Evolutionary conservation across 1,140 invertebrate genomes (phyloP).

Genomic region (Oncopeltus fasciatus): DNA sequence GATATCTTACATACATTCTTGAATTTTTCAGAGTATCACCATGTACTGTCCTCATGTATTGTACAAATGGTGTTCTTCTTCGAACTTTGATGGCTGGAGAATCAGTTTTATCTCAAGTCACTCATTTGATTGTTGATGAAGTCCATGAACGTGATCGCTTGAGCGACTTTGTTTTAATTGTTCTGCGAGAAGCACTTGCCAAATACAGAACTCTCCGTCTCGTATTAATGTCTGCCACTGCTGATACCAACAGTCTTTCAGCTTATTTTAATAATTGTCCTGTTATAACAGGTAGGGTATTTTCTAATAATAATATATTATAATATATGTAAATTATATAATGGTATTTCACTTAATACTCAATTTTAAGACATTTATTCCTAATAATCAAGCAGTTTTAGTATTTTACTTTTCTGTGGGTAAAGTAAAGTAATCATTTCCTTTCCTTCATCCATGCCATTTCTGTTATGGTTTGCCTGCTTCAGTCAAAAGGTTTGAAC

Average conservation of each 20-base stretch:
- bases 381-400: no score
- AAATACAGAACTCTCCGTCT: constrained; percentile 60
- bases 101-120: constrained; percentile 48
- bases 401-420: no score
- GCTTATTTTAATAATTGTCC: constrained; percentile 68
- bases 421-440: no score
- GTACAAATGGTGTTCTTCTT: constrained; percentile 79
- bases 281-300: constrained; percentile 41
- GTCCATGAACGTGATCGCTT: constrained; percentile 77
- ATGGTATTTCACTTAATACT: neutral
- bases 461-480: no score
- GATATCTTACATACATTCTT: no score
- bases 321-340: neutral
- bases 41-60: constrained; percentile 74
- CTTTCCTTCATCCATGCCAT: no score
- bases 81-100: constrained; percentile 69
- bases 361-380: neutral
- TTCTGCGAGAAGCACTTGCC: constrained; percentile 58
- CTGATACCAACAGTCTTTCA: constrained; percentile 64
- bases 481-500: no score
- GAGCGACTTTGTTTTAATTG: constrained; percentile 81
- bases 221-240: constrained; percentile 89
- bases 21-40: constrained; percentile 50
- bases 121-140: constrained; percentile 85
- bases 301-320: no score